Evolutionary conservation across 92 coral and sea anemone genomes (phyloP).

Genomic region (Diadumene lineata): DNA sequence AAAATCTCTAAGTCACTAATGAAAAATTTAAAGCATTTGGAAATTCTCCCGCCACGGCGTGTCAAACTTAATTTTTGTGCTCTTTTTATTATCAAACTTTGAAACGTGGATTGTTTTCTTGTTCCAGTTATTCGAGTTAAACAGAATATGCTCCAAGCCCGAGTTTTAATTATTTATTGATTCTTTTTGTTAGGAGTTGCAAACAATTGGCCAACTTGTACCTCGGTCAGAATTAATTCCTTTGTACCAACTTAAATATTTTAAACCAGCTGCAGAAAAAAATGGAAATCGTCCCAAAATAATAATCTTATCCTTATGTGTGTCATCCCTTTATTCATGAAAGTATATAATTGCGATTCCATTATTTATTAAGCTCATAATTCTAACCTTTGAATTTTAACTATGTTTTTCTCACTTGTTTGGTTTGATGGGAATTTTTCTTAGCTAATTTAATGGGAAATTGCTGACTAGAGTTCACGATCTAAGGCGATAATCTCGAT

Average conservation of each 20-base stretch:
- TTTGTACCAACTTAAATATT: background rate
- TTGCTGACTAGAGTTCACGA: background rate
- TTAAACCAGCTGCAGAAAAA: constrained; percentile 29
- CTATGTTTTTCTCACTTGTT: background rate
- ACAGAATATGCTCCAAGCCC: constrained; percentile 60
- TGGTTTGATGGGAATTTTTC: background rate
- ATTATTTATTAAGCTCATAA: background rate
- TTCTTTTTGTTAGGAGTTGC: constrained; percentile 40
- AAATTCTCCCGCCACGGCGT: background rate
- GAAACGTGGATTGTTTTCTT: background rate
- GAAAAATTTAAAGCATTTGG: background rate
- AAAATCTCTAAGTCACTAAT: constrained; percentile 3
- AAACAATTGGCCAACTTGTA: constrained; percentile 28
- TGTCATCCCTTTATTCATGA: background rate
- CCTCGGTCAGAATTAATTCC: constrained; percentile 11
- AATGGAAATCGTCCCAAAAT: constrained; percentile 11
- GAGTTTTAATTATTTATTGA: constrained; percentile 75
- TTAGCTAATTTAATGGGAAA: background rate
- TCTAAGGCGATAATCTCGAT: background rate
- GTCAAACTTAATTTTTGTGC: constrained; percentile 5
- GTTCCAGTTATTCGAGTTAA: constrained; percentile 57
- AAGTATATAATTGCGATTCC: background rate
- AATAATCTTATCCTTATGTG: too few relatives aligned
- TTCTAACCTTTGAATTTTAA: background rate
- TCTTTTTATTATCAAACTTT: constrained; percentile 14